Evolutionary conservation across 2,797 vertebrate genomes (phyloP), one percentile per base, ranked within the genome.

Genomic region (Trematomus bernacchii): DNA sequence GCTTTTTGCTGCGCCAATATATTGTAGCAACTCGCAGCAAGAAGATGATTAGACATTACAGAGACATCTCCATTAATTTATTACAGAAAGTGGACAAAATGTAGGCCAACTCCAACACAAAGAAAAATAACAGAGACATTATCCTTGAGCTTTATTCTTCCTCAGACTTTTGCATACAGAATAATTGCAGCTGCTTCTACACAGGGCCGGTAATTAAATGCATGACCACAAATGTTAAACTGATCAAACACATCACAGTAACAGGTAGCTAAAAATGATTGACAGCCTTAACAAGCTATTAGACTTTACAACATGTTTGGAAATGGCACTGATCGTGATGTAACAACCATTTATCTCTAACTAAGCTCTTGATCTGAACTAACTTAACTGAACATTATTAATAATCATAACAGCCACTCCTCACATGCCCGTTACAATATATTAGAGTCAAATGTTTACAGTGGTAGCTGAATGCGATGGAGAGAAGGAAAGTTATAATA

Each of bases 391-490:
- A 79, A 68, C 63, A 76, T 68, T 59, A 72, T 43, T 46, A 23
- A 30, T 66, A 55, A 80, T 76, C 27, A 33, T 43, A 76, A 61
- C 59, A 69, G 62, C 53, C 23, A 13, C 60, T 77, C 76, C 61
- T 54, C 51, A 1, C 12, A 42, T 6, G 10, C 44, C 47, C 0
- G 2, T 57, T 77, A 18, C 14, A 52, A 16, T 61, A 15, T 60
- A 63, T 78, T 50, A 64, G 4, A 77, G 43, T 78, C 63, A 82
- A 54, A 80, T 66, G 62, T 73, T 79, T 59, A 47, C 33, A 66
- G 52, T 19, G 23, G 43, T 4, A 54, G 15, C 12, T 18, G 47
- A 37, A 19, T 46, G 46, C 9, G 52, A 65, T 10, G 30, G 44
- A 67, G 43, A 44, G 43, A 55, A 65, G 50, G 27, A 77, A 64